These are phyloP conservation scores for Leptinotarsa juncta DNA, from an alignment of 2,888 invertebrate genomes.

Conservation along the genomic window DNA sequence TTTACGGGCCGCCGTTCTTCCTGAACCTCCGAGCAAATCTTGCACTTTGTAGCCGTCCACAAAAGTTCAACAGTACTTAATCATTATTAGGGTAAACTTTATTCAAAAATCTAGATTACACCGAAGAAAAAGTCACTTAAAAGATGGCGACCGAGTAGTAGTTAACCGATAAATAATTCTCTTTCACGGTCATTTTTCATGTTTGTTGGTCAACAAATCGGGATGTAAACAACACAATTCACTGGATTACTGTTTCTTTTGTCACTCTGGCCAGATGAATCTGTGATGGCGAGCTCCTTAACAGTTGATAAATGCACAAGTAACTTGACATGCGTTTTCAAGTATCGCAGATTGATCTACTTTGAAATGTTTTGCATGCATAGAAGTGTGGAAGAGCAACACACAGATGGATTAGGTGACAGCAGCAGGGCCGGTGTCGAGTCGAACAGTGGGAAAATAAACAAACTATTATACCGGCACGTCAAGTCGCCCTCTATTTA, in stretches of 20 bases:
- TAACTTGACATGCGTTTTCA: conserved; percentile 62
- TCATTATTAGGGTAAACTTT: conserved; percentile 56
- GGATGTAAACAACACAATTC: conserved; percentile 56
- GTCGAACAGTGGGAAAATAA: conserved; percentile 64
- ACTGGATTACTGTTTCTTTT: conserved; percentile 44
- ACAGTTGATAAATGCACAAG: conserved; percentile 46
- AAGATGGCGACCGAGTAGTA: conserved; percentile 72
- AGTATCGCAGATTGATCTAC: conserved; percentile 66
- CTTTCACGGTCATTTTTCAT: conserved; percentile 66
- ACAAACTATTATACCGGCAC: conserved; percentile 66
- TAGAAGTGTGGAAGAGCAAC: conserved; percentile 59
- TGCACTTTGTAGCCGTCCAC: conserved; percentile 49
- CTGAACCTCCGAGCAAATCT: conserved; percentile 34
- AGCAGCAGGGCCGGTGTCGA: conserved; percentile 61
- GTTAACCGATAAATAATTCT: conserved; percentile 66
- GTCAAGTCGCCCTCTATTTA: conserved; percentile 63
- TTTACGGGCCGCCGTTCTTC: conserved; percentile 40
- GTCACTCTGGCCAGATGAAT: conserved; percentile 40
- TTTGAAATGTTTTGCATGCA: conserved; percentile 66
- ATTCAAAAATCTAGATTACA: conserved; percentile 55
- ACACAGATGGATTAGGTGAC: conserved; percentile 65
- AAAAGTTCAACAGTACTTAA: conserved; percentile 53
- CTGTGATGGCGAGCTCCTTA: conserved; percentile 36
- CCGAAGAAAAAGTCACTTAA: conserved; percentile 67
- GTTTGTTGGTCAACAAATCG: conserved; percentile 63